Percentiles rank a stretch among this genome's conserved stretches.
Conservation (phyloP, 2,888 invertebrate genomes). For the Scaptomyza polygonia region DNA sequence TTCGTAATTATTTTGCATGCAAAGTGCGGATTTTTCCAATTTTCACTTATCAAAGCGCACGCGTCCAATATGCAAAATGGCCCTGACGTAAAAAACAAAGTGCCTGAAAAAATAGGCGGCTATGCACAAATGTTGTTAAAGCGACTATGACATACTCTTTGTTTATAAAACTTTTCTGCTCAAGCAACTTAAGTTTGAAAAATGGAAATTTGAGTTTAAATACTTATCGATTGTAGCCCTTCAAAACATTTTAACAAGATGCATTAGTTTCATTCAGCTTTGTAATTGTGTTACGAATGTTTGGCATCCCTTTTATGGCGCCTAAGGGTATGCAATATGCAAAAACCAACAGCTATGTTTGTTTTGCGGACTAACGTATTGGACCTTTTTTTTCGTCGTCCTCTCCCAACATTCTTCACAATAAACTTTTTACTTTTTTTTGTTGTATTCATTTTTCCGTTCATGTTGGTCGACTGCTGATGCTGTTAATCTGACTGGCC, state of each 20-base stretch:
- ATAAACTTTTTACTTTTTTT: conserved; percentile 21
- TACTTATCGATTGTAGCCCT: not conserved
- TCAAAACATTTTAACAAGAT: not conserved
- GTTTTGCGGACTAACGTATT: conserved; percentile 50
- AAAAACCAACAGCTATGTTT: conserved; percentile 47
- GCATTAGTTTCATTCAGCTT: not conserved
- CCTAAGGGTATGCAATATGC: conserved; percentile 39
- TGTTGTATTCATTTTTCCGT: conserved; percentile 21
- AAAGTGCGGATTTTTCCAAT: conserved; percentile 79
- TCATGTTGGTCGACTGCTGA: conserved; percentile 65
- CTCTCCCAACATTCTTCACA: conserved; percentile 5
- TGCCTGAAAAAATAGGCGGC: conserved; percentile 19
- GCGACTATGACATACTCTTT: conserved; percentile 23
- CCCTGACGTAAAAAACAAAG: conserved; percentile 19
- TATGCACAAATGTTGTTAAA: not conserved
- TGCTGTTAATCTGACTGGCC: conserved; percentile 70
- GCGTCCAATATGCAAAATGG: conserved; percentile 75
- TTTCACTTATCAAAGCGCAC: conserved; percentile 79
- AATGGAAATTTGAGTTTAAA: not conserved
- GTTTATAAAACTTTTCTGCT: not conserved
- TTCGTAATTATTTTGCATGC: conserved; percentile 79
- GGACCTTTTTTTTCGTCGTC: conserved; percentile 18
- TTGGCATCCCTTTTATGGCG: not conserved
- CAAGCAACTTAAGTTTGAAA: not conserved
- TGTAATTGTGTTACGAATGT: not conserved